Base-by-base conservation (phyloP, 2,888 invertebrate genomes). In the Spodoptera littoralis region DNA sequence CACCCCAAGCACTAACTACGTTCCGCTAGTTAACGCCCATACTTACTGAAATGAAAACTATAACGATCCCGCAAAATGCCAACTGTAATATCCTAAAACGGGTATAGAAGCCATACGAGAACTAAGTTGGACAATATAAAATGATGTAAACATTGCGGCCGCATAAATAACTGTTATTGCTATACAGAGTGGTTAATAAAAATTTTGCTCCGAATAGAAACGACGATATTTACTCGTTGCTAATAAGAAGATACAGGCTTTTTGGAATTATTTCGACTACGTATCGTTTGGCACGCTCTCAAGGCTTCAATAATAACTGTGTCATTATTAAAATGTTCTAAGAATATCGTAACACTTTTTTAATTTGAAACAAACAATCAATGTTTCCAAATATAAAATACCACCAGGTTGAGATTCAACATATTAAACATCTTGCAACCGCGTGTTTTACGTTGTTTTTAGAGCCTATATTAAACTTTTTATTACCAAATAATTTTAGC, bases 41-140 rank as follows among this genome's bases (percentile, higher is more conserved):
- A 89, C 89, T 90, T 88, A 88, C 81, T 80, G 82, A 84, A 89
- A 89, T 90, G 87, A 88, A 89, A 90, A 88, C 88, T 86, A 87
- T 90, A 88, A 87, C 84, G 81, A 81, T 70, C 67, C 82, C 81
- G 70, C 81, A 77, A 78, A 85, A 73, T 76, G 79, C 72, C 74
- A 79, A 74, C 81, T 73, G 80, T 84, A 82, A 85, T 84, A 82
- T 78, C 73, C 77, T 80, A 80, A 80, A 79, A 77, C 65, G 70
- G 71, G 66, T 58, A 53, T 50, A 57, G 53, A 42, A 48, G 60
- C 64, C 60, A 50, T 63, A 79, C 56, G 47, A 51, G 52, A 67
- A 67, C 60, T 60, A 59, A 65, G 59, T 65, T 66, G 58, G 47
- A 63, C 65, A 54, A 63, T 62, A 62, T 53, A 65, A 65, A 67